Conservation (phyloP, 2,888 invertebrate genomes). For the Harmothoe impar region DNA sequence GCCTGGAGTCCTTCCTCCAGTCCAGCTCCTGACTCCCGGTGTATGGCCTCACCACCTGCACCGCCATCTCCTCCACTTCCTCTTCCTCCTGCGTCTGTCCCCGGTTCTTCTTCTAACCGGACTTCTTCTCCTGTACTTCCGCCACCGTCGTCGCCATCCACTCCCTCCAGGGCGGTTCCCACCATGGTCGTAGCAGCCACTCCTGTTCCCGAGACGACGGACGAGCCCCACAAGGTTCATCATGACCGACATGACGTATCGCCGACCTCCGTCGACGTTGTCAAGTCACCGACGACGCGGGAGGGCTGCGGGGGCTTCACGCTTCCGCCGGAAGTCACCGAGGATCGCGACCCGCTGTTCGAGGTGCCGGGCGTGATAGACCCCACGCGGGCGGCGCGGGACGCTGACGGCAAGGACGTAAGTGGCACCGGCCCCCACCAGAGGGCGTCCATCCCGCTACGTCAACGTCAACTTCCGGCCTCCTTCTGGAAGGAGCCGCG, state of each 20-base stretch:
- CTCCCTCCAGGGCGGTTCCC: neutral
- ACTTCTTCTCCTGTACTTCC: neutral
- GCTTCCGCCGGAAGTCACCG: conserved; percentile 40
- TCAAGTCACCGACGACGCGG: neutral
- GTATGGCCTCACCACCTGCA: conserved; percentile 46
- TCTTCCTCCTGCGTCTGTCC: neutral
- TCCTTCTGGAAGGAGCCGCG: conserved; percentile 67
- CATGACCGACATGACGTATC: neutral
- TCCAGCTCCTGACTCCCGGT: conserved; percentile 34
- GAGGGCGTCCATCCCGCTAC: conserved; percentile 62
- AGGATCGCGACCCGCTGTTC: conserved; percentile 46
- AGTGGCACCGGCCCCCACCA: neutral
- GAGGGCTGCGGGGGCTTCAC: neutral
- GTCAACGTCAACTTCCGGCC: conserved; percentile 65
- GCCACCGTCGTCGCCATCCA: neutral
- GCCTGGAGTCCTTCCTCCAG: conserved; percentile 21
- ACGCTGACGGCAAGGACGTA: neutral
- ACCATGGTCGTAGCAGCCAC: conserved; percentile 44
- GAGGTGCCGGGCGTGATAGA: conserved; percentile 51
- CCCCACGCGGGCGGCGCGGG: neutral
- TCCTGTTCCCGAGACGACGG: neutral
- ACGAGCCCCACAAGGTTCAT: neutral
- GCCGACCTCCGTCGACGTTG: neutral
- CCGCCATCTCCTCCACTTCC: neutral
- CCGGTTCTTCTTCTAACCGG: neutral